Conservation (phyloP, 2,888 invertebrate genomes). For the Emmelina monodactyla region DNA sequence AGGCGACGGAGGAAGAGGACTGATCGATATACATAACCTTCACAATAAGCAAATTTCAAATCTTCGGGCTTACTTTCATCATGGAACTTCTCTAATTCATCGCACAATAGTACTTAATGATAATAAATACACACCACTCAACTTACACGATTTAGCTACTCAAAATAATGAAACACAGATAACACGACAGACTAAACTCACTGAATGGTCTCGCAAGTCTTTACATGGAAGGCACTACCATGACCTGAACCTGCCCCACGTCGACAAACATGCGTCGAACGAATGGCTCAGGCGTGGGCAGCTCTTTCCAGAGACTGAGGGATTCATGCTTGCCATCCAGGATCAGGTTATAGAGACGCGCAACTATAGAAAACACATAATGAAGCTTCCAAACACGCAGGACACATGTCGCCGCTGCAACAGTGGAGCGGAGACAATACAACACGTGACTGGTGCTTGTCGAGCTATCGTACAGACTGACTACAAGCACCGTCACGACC, state of each 20-base stretch:
- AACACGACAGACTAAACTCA: background rate
- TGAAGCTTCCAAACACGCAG: background rate
- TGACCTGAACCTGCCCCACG: too few species aligned
- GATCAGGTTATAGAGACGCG: background rate
- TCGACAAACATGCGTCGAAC: too few species aligned
- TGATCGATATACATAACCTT: conserved; percentile 8
- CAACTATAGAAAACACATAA: background rate
- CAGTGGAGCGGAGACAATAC: conserved; percentile 6
- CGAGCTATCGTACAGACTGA: conserved; percentile 7
- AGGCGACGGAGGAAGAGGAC: conserved; percentile 9
- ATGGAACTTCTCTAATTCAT: background rate
- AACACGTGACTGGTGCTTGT: conserved; percentile 10
- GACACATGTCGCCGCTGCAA: conserved; percentile 7
- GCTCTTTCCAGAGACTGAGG: background rate
- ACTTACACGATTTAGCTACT: background rate
- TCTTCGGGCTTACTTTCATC: background rate
- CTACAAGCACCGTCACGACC: conserved; percentile 8
- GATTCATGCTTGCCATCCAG: background rate
- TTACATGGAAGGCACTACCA: conserved; percentile 1
- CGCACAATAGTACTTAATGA: background rate
- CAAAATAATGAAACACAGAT: background rate
- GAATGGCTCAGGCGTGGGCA: background rate
- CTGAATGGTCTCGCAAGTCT: background rate
- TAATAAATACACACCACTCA: conserved; percentile 2
- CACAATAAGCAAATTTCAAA: conserved; percentile 5